A percentile compares a stretch with the other conserved stretches of the same genome.
phyloP scores from a whole-genome alignment of 2,888 invertebrate species.

The Drosophila rellima region DNA sequence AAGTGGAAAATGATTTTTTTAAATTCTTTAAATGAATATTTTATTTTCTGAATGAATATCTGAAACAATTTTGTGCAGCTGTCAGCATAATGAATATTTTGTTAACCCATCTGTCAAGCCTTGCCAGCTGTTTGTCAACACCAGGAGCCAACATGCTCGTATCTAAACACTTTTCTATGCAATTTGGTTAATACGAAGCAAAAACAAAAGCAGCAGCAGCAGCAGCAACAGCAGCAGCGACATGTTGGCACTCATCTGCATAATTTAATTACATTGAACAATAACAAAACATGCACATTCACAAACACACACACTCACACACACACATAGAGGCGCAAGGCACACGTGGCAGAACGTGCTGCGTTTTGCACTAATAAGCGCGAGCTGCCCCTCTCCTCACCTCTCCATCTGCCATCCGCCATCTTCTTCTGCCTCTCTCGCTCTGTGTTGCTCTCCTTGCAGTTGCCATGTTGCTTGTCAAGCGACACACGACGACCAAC shows the following conservation, averaged over 20 bases:
- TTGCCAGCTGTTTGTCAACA: constrained; percentile 51
- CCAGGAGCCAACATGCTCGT: constrained; percentile 42
- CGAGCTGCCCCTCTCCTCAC: constrained; percentile 5
- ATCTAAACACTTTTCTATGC: constrained; percentile 65
- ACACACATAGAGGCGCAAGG: constrained; percentile 8
- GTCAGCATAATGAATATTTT: neutral
- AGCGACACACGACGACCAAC: constrained; percentile 38
- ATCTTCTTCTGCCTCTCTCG: neutral
- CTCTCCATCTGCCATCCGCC: neutral
- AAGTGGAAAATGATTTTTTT: constrained; percentile 33
- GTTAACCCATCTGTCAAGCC: constrained; percentile 31
- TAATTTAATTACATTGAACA: constrained; percentile 80
- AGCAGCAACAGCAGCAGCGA: constrained; percentile 25
- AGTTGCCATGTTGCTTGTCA: constrained; percentile 60
- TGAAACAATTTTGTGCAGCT: neutral
- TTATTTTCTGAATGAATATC: neutral
- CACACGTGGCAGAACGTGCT: constrained; percentile 55
- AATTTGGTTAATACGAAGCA: constrained; percentile 60
- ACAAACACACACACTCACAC: constrained; percentile 25
- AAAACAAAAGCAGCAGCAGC: constrained; percentile 24
- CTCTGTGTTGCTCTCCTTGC: constrained; percentile 11
- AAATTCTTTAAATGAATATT: constrained; percentile 1
- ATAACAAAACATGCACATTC: constrained; percentile 64
- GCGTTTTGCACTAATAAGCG: constrained; percentile 75
- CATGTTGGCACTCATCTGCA: constrained; percentile 76